Percentiles rank a stretch among this genome's conserved stretches.
Conservation (phyloP, 2,797 vertebrate species). For the Crocodylus rhombifer region DNA sequence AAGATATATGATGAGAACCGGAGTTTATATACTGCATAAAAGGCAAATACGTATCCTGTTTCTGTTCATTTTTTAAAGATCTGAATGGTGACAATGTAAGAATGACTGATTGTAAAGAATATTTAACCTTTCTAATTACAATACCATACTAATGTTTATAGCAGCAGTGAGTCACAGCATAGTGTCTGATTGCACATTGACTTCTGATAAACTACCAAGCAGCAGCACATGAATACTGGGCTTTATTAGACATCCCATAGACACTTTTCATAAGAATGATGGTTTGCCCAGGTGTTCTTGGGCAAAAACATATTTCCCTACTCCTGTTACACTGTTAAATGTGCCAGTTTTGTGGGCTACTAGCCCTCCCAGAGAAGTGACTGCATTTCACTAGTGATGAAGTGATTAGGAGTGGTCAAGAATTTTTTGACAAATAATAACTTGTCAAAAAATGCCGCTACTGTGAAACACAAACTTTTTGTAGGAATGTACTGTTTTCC, state of each 20-base stretch:
- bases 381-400: neutral
- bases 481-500: conserved; percentile 59
- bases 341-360: fast-evolving
- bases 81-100: conserved; percentile 26
- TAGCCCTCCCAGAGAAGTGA: neutral
- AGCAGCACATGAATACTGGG: fast-evolving
- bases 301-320: neutral
- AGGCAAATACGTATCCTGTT: conserved; percentile 8
- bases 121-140: conserved; percentile 12
- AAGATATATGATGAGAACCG: neutral
- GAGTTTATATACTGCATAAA: neutral
- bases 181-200: neutral
- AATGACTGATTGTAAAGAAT: neutral
- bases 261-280: neutral
- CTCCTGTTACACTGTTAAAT: neutral
- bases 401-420: neutral
- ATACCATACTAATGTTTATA: conserved; percentile 34
- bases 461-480: conserved; percentile 34
- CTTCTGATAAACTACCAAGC: neutral
- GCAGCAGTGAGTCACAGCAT: neutral
- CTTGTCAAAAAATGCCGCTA: conserved; percentile 50
- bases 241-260: neutral
- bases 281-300: neutral
- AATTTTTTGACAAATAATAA: conserved; percentile 15
- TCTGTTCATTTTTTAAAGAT: conserved; percentile 42